Evolutionary conservation across 1,140 invertebrate species (phyloP).

Genomic region (Saccostrea glomerata): DNA sequence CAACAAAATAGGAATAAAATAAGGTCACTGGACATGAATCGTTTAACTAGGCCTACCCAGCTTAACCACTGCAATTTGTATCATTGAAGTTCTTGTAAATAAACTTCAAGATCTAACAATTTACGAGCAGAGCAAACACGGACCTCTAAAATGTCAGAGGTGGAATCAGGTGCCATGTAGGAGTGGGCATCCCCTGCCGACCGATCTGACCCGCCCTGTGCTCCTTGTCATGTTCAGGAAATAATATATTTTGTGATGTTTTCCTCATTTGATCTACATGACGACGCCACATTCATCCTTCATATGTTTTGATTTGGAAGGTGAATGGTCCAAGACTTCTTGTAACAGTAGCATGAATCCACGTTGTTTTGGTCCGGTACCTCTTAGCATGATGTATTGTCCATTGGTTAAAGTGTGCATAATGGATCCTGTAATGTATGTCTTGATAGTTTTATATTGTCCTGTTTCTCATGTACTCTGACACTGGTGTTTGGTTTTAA

Average conservation of each 20-base stretch:
- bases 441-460: background rate
- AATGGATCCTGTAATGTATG: background rate
- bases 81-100: too few relatives aligned
- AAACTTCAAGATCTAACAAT: too few relatives aligned
- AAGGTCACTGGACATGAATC: too few relatives aligned
- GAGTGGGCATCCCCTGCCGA: too few relatives aligned
- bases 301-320: slow-evolving; percentile 5
- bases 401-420: background rate
- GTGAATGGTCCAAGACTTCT: slow-evolving; percentile 21
- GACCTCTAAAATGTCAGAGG: too few relatives aligned
- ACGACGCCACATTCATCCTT: slow-evolving; percentile 26
- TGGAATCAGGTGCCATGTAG: too few relatives aligned
- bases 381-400: background rate
- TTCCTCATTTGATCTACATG: slow-evolving; percentile 37
- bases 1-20: too few relatives aligned
- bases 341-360: background rate
- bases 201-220: too few relatives aligned
- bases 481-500: slow-evolving; percentile 35
- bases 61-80: too few relatives aligned
- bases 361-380: background rate
- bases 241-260: background rate
- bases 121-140: too few relatives aligned
- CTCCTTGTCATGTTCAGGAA: too few relatives aligned
- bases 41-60: too few relatives aligned
- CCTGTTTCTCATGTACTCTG: slow-evolving; percentile 7